Base-by-base conservation (phyloP, 2,888 invertebrate species). In the Teinopalpus imperialis region DNA sequence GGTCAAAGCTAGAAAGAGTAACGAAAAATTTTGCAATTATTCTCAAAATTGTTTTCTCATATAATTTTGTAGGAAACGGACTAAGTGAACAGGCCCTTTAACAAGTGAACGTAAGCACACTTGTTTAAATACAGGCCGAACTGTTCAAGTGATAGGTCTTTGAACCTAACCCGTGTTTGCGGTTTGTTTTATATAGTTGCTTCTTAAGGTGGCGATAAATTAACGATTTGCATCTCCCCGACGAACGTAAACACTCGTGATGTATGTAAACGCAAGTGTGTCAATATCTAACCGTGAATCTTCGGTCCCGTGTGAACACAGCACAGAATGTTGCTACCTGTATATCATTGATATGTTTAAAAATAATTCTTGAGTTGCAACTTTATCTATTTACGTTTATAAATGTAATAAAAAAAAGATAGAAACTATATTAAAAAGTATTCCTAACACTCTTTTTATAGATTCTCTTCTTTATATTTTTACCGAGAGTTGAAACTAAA, bases 151-250 rank as follows among this genome's bases (percentile, higher is more conserved):
- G 77, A 78, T 85, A 79, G 86, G 86, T 85, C 85, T 83, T 85
- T 87, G 86, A 87, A 81, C 87, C 69, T 61, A 63, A 50, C 51
- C 62, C 61, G 59, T 85, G 80, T 83, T 83, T 85, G 85, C 79
- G 74, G 78, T 81, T 75, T 73, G 75, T 75, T 81, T 82, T 78
- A 86, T 81, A 83, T 80, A 77, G 77, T 77, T 69, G 70, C 77
- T 74, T 68, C 77, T 78, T 72, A 76, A 81, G 77, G 78, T 79
- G 81, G 81, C 73, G 80, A 85, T 85, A 81, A 82, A 86, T 83
- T 83, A 83, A 78, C 81, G 80, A 86, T 86, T 83, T 80, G 80
- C 83, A 82, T 82, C 75, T 79, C 76, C 69, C 70, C 69, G 56
- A 68, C 61, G 60, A 74, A 73, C 62, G 77, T 81, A 82, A 83